phyloP scores from a whole-genome alignment of 37 sponge, comb jelly and placozoan species.

The Hexactinellida sp. region DNA sequence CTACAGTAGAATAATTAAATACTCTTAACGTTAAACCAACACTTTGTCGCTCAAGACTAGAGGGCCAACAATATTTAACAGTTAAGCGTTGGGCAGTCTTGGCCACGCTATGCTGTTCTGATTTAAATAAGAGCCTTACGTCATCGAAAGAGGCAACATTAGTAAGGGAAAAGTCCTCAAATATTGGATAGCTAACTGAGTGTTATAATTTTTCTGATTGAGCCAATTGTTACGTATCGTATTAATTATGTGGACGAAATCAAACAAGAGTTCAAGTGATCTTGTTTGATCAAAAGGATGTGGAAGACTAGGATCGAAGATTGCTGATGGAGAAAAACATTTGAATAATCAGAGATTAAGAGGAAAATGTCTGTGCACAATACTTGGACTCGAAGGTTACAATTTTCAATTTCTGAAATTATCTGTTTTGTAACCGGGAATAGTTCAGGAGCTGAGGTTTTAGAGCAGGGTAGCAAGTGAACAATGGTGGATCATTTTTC shows the following conservation, averaged over 20 bases:
- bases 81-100: neutral
- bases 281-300: neutral
- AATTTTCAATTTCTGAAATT: neutral
- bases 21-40: neutral
- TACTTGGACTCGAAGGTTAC: neutral
- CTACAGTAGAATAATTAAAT: neutral
- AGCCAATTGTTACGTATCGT: neutral
- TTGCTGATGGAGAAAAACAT: neutral
- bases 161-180: neutral
- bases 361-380: neutral
- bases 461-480: neutral
- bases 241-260: neutral
- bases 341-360: neutral
- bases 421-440: neutral
- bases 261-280: neutral
- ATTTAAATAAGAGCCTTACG: neutral
- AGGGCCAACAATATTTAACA: neutral
- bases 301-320: neutral
- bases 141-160: neutral
- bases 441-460: neutral
- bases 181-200: neutral
- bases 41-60: neutral
- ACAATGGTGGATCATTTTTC: neutral
- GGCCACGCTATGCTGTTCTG: neutral
- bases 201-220: neutral